A percentile compares a stretch with the other conserved stretches of the same genome.
Evolutionary conservation across 2,797 vertebrate genomes (phyloP).

Genomic region (Mormyrus proboscirostris): DNA sequence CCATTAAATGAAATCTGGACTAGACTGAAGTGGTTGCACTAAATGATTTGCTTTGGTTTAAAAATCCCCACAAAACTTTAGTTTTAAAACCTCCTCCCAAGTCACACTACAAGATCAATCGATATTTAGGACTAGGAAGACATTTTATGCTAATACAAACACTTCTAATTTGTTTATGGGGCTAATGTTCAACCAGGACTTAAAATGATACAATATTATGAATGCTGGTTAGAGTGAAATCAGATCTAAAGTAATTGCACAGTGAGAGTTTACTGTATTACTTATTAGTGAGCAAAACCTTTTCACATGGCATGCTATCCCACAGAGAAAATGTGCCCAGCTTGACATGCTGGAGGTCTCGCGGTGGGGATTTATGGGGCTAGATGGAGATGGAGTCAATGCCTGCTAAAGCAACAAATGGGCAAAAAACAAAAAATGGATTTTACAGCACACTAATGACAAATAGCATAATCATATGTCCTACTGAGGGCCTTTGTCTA

Average conservation of each 20-base stretch:
- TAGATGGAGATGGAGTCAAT: not conserved
- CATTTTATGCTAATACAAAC: not conserved
- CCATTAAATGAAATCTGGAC: not conserved
- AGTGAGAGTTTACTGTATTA: not conserved
- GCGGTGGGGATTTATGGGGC: slow-evolving; percentile 4
- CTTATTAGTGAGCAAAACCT: not conserved
- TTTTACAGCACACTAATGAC: slow-evolving; percentile 11
- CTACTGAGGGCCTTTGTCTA: not conserved
- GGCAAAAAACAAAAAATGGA: not conserved
- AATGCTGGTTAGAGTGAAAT: not conserved
- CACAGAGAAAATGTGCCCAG: slow-evolving; percentile 3
- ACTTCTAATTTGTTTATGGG: not conserved
- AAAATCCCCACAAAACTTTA: not conserved
- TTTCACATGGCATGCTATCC: not conserved
- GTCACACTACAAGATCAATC: not conserved
- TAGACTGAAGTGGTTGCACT: not conserved
- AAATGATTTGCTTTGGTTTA: not conserved
- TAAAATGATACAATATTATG: not conserved
- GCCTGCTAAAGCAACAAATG: not conserved
- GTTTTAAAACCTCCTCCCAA: not conserved
- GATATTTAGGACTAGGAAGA: not conserved
- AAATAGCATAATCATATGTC: slow-evolving; percentile 9
- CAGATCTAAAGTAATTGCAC: slow-evolving; percentile 7
- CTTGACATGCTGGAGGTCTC: not conserved
- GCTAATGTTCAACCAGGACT: not conserved